Evolutionary conservation across 2,113 vertebrate species (phyloP).

Genomic region (Prunella himalayana): DNA sequence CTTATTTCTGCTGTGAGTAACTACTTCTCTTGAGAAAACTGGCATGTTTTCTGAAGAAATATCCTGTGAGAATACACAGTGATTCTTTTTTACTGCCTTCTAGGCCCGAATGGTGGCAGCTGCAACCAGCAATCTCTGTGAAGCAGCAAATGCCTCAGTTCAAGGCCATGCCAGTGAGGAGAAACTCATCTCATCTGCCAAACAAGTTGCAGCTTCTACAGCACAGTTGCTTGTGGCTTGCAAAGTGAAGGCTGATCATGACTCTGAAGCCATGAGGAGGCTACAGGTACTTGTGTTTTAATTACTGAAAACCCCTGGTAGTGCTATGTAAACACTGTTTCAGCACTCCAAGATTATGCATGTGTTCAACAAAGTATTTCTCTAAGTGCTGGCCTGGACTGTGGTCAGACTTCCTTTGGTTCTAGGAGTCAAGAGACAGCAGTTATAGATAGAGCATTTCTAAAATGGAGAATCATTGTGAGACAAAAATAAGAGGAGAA

Average conservation of each 20-base stretch:
- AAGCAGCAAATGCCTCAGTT: conserved; percentile 95
- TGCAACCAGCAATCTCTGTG: conserved; percentile 95
- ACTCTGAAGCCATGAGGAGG: conserved; percentile 96
- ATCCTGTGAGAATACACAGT: neutral
- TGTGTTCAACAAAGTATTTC: neutral
- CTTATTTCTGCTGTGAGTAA: conserved; percentile 96
- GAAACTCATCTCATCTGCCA: conserved; percentile 97
- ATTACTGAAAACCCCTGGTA: neutral
- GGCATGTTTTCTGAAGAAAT: neutral
- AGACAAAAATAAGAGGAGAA: neutral
- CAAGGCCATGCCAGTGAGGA: conserved; percentile 98
- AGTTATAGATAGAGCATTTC: neutral
- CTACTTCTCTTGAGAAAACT: neutral
- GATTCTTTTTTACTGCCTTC: neutral
- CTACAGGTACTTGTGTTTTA: conserved; percentile 81
- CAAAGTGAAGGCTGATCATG: conserved; percentile 96
- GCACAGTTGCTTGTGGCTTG: conserved; percentile 97
- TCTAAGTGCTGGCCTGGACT: neutral
- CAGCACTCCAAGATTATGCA: neutral
- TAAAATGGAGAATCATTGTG: neutral
- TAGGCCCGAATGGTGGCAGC: conserved; percentile 96
- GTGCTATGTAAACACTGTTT: neutral
- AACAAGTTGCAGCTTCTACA: conserved; percentile 96
- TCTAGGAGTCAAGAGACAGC: neutral
- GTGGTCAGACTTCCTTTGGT: neutral